A percentile compares a stretch with the other conserved stretches of the same genome.
These are phyloP conservation scores for Clanis bilineata DNA, from an alignment of 2,888 invertebrate genomes.

Conservation along the genomic window DNA sequence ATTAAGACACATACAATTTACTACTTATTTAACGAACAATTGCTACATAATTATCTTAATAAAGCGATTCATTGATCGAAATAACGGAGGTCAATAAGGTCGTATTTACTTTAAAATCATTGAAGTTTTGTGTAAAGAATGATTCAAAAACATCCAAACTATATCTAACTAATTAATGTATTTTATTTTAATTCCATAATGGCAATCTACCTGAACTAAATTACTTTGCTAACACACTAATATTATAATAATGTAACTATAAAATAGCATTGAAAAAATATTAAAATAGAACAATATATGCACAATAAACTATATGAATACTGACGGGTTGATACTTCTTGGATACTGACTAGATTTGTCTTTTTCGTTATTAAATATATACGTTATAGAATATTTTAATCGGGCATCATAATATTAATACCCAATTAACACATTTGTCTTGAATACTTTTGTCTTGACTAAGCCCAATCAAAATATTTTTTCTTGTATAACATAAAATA, in stretches of 20 bases:
- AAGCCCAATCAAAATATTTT: background rate
- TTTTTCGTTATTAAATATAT: constrained; percentile 27
- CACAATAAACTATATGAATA: constrained; percentile 32
- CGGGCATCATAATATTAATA: background rate
- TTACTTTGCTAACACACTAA: too few relatives aligned
- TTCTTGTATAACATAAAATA: background rate
- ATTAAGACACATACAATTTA: too few relatives aligned
- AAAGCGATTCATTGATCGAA: too few relatives aligned
- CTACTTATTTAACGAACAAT: too few relatives aligned
- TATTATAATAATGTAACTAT: background rate
- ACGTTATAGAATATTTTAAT: background rate
- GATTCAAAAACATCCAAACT: too few relatives aligned
- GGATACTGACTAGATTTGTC: constrained; percentile 57
- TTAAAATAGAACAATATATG: constrained; percentile 18
- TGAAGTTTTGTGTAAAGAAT: too few relatives aligned
- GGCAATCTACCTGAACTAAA: too few relatives aligned
- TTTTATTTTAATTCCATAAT: too few relatives aligned
- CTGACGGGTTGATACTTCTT: constrained; percentile 37
- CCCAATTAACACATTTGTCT: background rate
- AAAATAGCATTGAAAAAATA: background rate
- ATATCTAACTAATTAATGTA: too few relatives aligned
- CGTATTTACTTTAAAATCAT: too few relatives aligned
- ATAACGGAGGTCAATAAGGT: too few relatives aligned
- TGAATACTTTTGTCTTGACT: background rate
- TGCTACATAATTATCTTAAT: too few relatives aligned